Evolutionary conservation across 2,113 vertebrate species (phyloP).

Genomic region (Gymnocephalus cernua): DNA sequence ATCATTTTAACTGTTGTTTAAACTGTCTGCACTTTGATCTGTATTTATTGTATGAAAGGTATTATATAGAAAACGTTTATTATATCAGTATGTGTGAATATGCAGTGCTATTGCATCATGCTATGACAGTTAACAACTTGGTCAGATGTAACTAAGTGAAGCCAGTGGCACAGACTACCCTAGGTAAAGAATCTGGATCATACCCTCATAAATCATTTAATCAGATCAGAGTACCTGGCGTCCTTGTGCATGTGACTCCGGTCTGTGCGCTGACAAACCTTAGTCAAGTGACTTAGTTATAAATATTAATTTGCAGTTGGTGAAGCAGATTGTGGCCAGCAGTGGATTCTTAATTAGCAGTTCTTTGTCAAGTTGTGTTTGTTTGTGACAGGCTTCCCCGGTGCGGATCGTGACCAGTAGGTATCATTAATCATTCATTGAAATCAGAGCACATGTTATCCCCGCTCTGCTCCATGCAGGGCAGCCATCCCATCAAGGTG

Average conservation of each 20-base stretch:
- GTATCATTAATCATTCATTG: constrained; percentile 81
- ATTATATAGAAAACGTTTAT: not conserved
- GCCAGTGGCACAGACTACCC: not conserved
- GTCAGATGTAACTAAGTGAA: constrained; percentile 26
- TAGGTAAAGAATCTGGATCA: constrained; percentile 40
- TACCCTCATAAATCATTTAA: constrained; percentile 50
- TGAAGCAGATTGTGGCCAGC: constrained; percentile 41
- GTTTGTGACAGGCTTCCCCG: constrained; percentile 59
- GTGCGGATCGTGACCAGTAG: constrained; percentile 59
- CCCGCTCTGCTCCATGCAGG: constrained; percentile 52
- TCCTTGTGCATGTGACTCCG: constrained; percentile 34
- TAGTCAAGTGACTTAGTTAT: constrained; percentile 31
- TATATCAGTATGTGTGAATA: not conserved
- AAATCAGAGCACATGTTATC: constrained; percentile 80
- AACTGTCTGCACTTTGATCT: not conserved
- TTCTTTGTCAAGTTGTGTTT: constrained; percentile 53
- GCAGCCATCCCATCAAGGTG: constrained; percentile 74
- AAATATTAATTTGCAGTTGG: constrained; percentile 55
- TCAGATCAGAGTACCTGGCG: constrained; percentile 30
- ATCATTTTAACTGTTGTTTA: no score
- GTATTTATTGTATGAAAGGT: not conserved
- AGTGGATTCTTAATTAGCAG: constrained; percentile 50
- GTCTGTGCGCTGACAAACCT: constrained; percentile 12
- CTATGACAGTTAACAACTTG: constrained; percentile 17
- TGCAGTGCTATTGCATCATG: not conserved